phyloP scores from a whole-genome alignment of 1,140 invertebrate species.

The honey bee (Apis mellifera) region Amel_HAv3.1 CM009932.2:11270501-11271000 shows the following conservation, averaged over 20 bases:
- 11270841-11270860: slow-evolving; percentile 21
- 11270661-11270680: background rate
- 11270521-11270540: background rate
- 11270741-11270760: background rate
- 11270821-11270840: slow-evolving; percentile 17
- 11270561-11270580: background rate
- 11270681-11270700: too few species aligned
- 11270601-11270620: background rate
- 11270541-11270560: background rate
- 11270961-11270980: background rate
- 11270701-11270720: too few species aligned
- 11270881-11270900: slow-evolving; percentile 32
- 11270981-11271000: background rate
- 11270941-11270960: too few species aligned
- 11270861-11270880: slow-evolving; percentile 22
- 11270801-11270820: slow-evolving; percentile 22
- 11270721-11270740: slow-evolving; percentile 19
- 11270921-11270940: slow-evolving; percentile 1
- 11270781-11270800: background rate
- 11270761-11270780: slow-evolving; percentile 29
- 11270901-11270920: background rate
- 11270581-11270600: background rate
- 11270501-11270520: background rate
- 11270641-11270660: background rate
- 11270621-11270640: background rate